Base-by-base conservation (phyloP, 2,113 vertebrate species). In the Muntiacus muntjak region DNA sequence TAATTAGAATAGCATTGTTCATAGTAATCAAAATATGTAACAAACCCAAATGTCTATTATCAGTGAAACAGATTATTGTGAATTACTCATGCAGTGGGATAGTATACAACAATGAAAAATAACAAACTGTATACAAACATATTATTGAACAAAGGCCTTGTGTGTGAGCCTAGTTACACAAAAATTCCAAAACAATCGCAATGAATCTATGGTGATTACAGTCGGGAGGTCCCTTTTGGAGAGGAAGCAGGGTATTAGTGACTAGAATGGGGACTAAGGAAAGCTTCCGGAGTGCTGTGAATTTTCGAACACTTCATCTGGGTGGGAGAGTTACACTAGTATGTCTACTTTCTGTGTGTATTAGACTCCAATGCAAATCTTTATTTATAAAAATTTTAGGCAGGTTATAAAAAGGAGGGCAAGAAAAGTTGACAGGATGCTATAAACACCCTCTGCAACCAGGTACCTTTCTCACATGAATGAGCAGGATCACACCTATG, bases 401-500 rank as follows among this genome's bases (percentile, higher is more conserved):
- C 28, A 58, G 36, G 2, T 74, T 74, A 81, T 84, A 40, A 47
- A 84, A 82, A 47, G 13, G 19, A 23, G 17, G 43, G 16, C 17
- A 50, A 9, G 33, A 43, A 50, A 71, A 60, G 33, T 1, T 85
- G 91, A 47, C 9, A 40, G 30, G 3, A 43, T 4, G 47, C 2
- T 67, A 10, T n/a, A 23, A 57, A 36, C 23, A 5, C 78, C 84
- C 45, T 94, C 33, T 47, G 52, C 12, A 50, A 54, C n/a, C 26
- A 60, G 50, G 33, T 16, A 8, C 17, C 6, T 21, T 26, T 47
- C 57, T 88, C 47, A 54, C 1, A 0, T 1, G 45, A 28, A 58
- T 4, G 36, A 9, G 15, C 14, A 30, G 21, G 45, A 28, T 13
- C 25, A 0, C 26, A 21, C 36, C 15, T 78, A 4, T 0, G 1